Conservation (phyloP, 2,797 vertebrate species). For the Selene dorsalis region DNA sequence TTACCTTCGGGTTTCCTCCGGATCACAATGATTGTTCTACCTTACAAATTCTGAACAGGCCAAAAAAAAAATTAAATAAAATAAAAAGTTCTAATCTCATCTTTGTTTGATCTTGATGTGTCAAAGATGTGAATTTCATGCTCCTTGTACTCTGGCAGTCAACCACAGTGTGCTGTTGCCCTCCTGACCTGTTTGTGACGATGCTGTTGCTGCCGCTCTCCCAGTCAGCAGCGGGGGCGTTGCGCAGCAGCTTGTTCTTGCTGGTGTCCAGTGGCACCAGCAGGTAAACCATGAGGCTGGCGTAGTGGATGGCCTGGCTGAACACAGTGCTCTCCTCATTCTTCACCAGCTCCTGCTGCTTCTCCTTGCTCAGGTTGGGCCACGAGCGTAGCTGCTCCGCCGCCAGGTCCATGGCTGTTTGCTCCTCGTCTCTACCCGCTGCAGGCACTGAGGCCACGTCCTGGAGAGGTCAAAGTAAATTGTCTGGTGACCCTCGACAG, state of each 20-base stretch:
- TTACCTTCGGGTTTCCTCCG: conserved; percentile 44
- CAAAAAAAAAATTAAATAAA: conserved; percentile 20
- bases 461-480: conserved; percentile 65
- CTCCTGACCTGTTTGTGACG: conserved; percentile 93
- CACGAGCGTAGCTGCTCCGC: conserved; percentile 93
- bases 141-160: not conserved
- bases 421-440: conserved; percentile 79
- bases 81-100: not conserved
- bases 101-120: not conserved
- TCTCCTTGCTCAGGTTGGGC: conserved; percentile 91
- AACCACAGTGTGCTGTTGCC: not conserved
- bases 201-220: conserved; percentile 99
- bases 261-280: conserved; percentile 95
- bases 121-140: not conserved
- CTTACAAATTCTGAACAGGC: conserved; percentile 32
- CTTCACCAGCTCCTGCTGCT: conserved; percentile 93
- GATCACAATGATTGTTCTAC: conserved; percentile 62
- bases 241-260: conserved; percentile 94
- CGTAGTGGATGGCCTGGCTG: conserved; percentile 99
- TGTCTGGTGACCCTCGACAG: not conserved
- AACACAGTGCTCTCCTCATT: conserved; percentile 98
- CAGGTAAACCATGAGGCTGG: conserved; percentile 98
- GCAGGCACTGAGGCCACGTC: conserved; percentile 69
- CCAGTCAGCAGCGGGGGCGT: conserved; percentile 91
- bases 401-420: conserved; percentile 96